Evolutionary conservation across 2,888 invertebrate species (phyloP).

Genomic region (Macrosiphum euphorbiae): DNA sequence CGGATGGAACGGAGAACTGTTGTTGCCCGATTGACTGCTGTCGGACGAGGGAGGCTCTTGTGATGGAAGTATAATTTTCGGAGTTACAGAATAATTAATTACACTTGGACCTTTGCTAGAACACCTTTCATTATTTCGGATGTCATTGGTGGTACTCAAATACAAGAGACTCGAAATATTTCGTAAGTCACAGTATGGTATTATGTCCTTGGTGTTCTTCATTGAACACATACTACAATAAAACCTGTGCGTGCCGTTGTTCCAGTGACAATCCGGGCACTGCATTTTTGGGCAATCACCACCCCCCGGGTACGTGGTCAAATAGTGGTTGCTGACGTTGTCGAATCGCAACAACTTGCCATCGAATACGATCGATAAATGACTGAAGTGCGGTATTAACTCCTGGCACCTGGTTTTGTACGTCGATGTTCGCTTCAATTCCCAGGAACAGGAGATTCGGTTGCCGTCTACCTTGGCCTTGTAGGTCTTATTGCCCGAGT

Average conservation of each 20-base stretch:
- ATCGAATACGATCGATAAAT: neutral
- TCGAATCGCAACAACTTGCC: neutral
- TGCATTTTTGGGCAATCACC: neutral
- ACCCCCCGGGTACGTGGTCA: neutral
- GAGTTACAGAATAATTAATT: too few relatives aligned
- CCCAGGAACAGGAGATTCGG: neutral
- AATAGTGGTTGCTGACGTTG: neutral
- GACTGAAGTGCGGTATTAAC: neutral
- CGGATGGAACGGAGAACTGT: neutral
- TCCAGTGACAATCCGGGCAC: neutral
- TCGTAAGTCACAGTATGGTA: neutral
- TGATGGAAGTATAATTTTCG: neutral
- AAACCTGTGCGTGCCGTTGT: too few relatives aligned
- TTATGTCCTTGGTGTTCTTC: neutral
- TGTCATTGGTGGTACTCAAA: too few relatives aligned
- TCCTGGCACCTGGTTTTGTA: neutral
- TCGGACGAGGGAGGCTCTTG: neutral
- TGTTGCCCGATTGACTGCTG: neutral
- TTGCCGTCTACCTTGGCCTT: neutral
- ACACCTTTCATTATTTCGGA: neutral
- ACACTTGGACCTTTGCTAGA: neutral
- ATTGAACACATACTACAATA: neutral
- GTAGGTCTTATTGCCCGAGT: too few relatives aligned
- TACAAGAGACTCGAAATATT: too few relatives aligned
- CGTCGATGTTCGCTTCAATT: neutral